A percentile compares a stretch with the other conserved stretches of the same genome.
Conservation (phyloP, 2,113 vertebrate species). For the Clarias batrachus region DNA sequence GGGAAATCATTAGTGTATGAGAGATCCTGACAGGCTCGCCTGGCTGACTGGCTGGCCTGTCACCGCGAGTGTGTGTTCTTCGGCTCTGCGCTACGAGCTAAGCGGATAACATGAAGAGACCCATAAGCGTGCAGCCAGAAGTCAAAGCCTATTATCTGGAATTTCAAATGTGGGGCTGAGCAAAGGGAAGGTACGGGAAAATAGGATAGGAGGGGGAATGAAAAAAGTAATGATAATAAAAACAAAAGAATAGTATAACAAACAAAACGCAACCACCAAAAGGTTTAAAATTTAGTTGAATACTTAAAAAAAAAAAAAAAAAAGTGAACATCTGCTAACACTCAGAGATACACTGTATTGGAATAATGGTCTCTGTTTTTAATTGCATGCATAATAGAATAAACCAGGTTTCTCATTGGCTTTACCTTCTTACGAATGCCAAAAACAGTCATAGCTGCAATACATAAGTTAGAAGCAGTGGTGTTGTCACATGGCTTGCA, state of each 20-base stretch:
- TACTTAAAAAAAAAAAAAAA: background rate
- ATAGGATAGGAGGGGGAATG: conserved; percentile 69
- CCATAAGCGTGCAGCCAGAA: conserved; percentile 99
- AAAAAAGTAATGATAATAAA: background rate
- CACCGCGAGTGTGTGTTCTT: conserved; percentile 99
- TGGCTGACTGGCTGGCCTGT: conserved; percentile 99
- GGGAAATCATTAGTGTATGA: conserved; percentile 99
- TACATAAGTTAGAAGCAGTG: conserved; percentile 74
- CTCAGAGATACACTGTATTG: background rate
- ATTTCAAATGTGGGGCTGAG: conserved; percentile 89
- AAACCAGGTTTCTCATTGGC: background rate
- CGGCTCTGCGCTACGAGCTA: conserved; percentile 98
- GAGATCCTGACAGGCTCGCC: conserved; percentile 99
- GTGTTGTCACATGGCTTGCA: conserved; percentile 80
- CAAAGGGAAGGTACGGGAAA: conserved; percentile 73
- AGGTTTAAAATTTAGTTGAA: background rate
- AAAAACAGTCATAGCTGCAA: conserved; percentile 60
- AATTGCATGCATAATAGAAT: background rate
- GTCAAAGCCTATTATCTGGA: conserved; percentile 99
- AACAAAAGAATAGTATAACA: background rate
- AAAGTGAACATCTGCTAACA: background rate
- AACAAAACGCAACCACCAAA: background rate
- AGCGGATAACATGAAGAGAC: conserved; percentile 99
- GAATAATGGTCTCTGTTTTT: background rate
- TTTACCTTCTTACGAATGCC: background rate